A percentile compares a stretch with the other conserved stretches of the same genome.
phyloP scores from a whole-genome alignment of 2,797 vertebrate species.

The Acanthopagrus latus region DNA sequence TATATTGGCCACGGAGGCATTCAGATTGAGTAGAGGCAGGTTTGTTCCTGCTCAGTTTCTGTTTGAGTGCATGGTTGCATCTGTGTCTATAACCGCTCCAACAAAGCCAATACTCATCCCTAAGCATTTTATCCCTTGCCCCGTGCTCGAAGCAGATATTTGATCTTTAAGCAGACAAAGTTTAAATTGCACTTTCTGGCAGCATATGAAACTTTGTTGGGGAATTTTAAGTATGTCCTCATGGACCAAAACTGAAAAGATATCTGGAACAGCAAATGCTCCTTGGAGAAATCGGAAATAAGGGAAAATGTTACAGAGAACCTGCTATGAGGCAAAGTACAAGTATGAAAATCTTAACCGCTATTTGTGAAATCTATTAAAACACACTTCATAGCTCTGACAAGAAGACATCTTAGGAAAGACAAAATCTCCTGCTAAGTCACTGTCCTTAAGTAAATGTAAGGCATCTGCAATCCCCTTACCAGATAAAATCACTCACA shows the following conservation, averaged over 20 bases:
- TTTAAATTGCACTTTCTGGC: conserved; percentile 29
- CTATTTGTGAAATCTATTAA: conserved; percentile 42
- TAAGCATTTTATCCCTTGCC: conserved; percentile 6
- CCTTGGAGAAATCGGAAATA: conserved; percentile 22
- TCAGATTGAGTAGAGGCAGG: conserved; percentile 2
- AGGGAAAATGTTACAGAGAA: conserved; percentile 29
- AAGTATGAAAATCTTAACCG: conserved; percentile 34
- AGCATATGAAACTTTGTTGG: conserved; percentile 5
- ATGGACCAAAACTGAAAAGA: conserved; percentile 18
- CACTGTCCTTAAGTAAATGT: conserved; percentile 37
- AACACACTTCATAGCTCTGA: conserved; percentile 39
- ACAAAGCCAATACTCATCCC: conserved; percentile 18
- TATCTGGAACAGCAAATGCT: conserved; percentile 23
- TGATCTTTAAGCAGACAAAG: conserved; percentile 14
- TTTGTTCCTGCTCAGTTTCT: conserved; percentile 13
- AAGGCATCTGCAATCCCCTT: conserved; percentile 33
- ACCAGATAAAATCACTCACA: conserved; percentile 38
- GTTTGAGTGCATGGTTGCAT: neutral
- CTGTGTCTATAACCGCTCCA: conserved; percentile 3
- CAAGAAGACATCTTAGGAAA: conserved; percentile 11
- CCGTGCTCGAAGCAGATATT: conserved; percentile 20
- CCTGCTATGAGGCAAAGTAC: conserved; percentile 16
- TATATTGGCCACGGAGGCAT: conserved; percentile 22
- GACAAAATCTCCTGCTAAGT: neutral
- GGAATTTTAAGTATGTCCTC: conserved; percentile 20